Conservation (phyloP, 2,113 vertebrate genomes). For the Plotosus lineatus region DNA sequence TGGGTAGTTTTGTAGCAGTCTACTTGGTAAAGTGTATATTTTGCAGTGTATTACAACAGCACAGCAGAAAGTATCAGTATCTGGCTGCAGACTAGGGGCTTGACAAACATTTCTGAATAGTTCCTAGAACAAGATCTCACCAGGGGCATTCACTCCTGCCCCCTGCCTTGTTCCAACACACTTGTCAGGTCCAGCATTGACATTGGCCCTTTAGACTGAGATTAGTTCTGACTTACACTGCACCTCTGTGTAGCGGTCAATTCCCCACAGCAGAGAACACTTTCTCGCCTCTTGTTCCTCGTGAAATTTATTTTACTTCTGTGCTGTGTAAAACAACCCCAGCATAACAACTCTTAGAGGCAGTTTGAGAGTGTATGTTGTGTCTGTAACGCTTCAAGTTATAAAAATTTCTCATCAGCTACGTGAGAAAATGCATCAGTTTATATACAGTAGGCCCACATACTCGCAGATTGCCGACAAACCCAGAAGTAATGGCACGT, state of each 20-base stretch:
- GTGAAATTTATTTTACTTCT: slow-evolving; percentile 41
- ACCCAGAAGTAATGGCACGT: no score
- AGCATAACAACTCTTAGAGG: slow-evolving; percentile 4
- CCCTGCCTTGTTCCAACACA: slow-evolving; percentile 41
- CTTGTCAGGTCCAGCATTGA: slow-evolving; percentile 34
- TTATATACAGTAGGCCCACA: no score
- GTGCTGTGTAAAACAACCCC: background rate
- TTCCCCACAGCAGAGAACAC: slow-evolving; percentile 33
- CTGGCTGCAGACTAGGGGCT: background rate
- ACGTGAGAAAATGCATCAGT: background rate
- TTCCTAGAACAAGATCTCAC: slow-evolving; percentile 33
- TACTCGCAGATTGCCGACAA: no score
- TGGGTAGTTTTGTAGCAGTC: background rate
- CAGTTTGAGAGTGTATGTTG: background rate
- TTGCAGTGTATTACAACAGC: background rate
- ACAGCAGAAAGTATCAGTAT: background rate
- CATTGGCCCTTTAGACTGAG: slow-evolving; percentile 36
- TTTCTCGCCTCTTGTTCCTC: slow-evolving; percentile 25
- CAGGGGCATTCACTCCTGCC: slow-evolving; percentile 34
- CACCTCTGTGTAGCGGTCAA: slow-evolving; percentile 50
- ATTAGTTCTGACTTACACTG: slow-evolving; percentile 51
- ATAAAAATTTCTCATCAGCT: background rate
- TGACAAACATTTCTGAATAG: slow-evolving; percentile 14
- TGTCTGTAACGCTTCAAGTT: background rate
- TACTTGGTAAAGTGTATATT: background rate